These are phyloP conservation scores for Anthopleura xanthogrammica DNA, from an alignment of 92 coral and sea anemone species.

Conservation along the genomic window DNA sequence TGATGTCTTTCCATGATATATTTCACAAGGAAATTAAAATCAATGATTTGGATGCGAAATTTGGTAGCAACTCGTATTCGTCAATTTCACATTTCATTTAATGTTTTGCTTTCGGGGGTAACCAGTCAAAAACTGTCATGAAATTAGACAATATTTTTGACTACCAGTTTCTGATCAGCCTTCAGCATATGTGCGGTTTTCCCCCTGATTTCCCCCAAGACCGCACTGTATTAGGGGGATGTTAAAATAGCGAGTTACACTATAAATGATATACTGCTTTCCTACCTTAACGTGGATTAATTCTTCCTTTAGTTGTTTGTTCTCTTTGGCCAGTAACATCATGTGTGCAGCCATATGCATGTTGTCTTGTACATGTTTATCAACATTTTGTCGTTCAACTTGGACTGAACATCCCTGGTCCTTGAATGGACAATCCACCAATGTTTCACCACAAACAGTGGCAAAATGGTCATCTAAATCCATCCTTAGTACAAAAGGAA, in stretches of 20 bases:
- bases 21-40: not conserved
- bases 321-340: conserved; percentile 5
- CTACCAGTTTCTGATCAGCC: too few species aligned
- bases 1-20: not conserved
- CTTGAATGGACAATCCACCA: not conserved
- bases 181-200: too few species aligned
- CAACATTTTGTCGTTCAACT: not conserved
- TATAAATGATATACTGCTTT: not conserved
- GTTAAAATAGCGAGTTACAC: too few species aligned
- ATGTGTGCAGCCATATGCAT: not conserved
- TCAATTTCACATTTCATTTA: too few species aligned
- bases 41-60: not conserved
- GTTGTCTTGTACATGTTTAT: conserved; percentile 1
- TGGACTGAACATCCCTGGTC: not conserved
- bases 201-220: too few species aligned
- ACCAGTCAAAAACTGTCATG: too few species aligned
- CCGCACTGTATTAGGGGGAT: too few species aligned
- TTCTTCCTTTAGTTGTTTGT: not conserved
- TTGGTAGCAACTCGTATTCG: too few species aligned
- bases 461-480: not conserved
- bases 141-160: too few species aligned
- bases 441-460: not conserved
- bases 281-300: not conserved
- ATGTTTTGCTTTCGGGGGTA: too few species aligned
- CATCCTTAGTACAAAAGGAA: not conserved